Evolutionary conservation across 2,113 vertebrate genomes (phyloP).

Genomic region (Cyprinodon brontotheroides): DNA sequence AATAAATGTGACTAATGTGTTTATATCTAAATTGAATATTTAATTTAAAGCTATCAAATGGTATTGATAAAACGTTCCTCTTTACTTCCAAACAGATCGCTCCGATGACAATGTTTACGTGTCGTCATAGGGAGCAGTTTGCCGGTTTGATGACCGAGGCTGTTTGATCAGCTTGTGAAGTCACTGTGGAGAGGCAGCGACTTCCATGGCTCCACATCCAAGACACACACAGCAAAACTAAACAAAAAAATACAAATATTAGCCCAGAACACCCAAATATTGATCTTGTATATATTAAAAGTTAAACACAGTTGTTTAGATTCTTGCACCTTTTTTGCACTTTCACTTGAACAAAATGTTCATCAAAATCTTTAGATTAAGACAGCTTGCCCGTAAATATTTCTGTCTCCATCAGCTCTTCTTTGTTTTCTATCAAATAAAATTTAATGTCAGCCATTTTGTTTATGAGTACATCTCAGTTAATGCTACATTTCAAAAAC

Average conservation of each 20-base stretch:
- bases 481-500: constrained; percentile 67
- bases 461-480: constrained; percentile 69
- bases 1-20: constrained; percentile 9
- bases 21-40: constrained; percentile 16
- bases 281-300: not conserved
- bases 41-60: constrained; percentile 2
- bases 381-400: constrained; percentile 5
- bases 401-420: constrained; percentile 57
- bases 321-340: not conserved
- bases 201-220: constrained; percentile 11
- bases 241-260: not conserved
- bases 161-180: constrained; percentile 63
- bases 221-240: constrained; percentile 6
- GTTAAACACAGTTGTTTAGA: not conserved
- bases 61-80: accelerated
- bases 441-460: constrained; percentile 68
- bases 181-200: constrained; percentile 34
- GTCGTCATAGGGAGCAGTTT: not conserved
- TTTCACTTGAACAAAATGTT: not conserved
- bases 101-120: constrained; percentile 1
- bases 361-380: not conserved
- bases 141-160: constrained; percentile 61
- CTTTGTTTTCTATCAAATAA: constrained; percentile 50
- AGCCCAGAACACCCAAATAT: not conserved
- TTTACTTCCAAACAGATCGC: not conserved